Base-by-base conservation (phyloP, 2,888 invertebrate species). In the Bombyx huttoni region DNA sequence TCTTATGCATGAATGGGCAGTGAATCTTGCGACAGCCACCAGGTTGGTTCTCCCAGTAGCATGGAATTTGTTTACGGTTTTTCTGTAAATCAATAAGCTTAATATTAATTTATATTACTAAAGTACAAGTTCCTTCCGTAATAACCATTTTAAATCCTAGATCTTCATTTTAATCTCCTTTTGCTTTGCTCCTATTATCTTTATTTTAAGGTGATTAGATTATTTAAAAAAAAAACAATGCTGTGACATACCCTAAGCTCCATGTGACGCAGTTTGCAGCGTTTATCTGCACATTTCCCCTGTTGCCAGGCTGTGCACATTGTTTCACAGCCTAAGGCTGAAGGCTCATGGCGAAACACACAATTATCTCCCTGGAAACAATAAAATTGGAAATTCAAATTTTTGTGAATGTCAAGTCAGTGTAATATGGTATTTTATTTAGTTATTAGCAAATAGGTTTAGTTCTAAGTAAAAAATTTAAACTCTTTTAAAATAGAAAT, bases 31-130 rank as follows among this genome's bases (percentile, higher is more conserved):
- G 91, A 75, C 96, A 96, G 1, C 96, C 96, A 9, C 92, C 91
- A 0, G 95, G 94, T 79, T 96, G 95, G 59, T 90, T 92, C 82
- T 96, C 96, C 94, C 95, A 96, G 77, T 94, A 96, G 79, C 96
- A 96, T 1, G 94, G 94, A 69, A 94, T 95, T 59, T 91, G 91
- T 81, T 93, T 93, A 59, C 95, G 91, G 77, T 95, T 94, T 91
- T 94, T 94, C 94, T 94, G 78, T 7, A 89, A 69, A 33, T 13
- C 7, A 40, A 46, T 14, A 51, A 35, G 56, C 12, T 12, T 34
- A 49, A 49, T 33, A 52, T 53, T 45, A 50, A 51, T 54, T 46
- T 13, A 35, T 40, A n/a, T n/a, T n/a, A 24, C 24, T 24, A 24
- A 24, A 24, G 24, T 24, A 24, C 3, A 24, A 24, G 2, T 24